Percentiles rank a stretch among this genome's conserved stretches.
Evolutionary conservation across 2,888 invertebrate genomes (phyloP).

Genomic region (Nebria salina): DNA sequence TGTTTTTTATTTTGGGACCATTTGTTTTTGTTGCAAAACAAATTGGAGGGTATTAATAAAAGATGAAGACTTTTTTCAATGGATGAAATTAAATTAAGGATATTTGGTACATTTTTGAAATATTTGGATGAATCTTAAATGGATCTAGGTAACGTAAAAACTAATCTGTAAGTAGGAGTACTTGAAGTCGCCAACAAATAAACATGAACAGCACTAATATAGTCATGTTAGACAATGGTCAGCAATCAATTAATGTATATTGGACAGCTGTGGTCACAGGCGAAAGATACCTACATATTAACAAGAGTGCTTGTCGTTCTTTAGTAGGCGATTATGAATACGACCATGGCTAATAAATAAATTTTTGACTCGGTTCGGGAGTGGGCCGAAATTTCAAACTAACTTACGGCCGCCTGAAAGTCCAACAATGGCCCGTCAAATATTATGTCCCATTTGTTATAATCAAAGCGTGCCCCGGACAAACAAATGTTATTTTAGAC

Average conservation of each 20-base stretch:
- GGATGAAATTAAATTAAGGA: too few relatives aligned
- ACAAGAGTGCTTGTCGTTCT: not conserved
- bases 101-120: too few relatives aligned
- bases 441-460: constrained; percentile 57
- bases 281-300: not conserved
- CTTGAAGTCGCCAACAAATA: not conserved
- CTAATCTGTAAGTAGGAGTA: not conserved
- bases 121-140: not conserved
- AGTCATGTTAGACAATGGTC: not conserved
- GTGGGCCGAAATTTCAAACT: constrained; percentile 48
- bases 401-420: constrained; percentile 52
- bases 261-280: not conserved
- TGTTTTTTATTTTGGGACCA: not conserved
- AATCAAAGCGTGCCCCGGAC: constrained; percentile 51
- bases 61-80: too few relatives aligned
- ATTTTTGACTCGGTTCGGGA: constrained; percentile 39
- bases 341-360: constrained; percentile 37
- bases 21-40: not conserved
- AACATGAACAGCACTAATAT: not conserved
- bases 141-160: not conserved
- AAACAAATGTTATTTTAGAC: constrained; percentile 31
- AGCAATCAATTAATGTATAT: not conserved
- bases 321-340: constrained; percentile 43
- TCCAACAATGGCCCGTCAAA: constrained; percentile 55
- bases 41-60: not conserved